Evolutionary conservation across 2,888 invertebrate genomes (phyloP).

Genomic region (Rhagonycha lutea): DNA sequence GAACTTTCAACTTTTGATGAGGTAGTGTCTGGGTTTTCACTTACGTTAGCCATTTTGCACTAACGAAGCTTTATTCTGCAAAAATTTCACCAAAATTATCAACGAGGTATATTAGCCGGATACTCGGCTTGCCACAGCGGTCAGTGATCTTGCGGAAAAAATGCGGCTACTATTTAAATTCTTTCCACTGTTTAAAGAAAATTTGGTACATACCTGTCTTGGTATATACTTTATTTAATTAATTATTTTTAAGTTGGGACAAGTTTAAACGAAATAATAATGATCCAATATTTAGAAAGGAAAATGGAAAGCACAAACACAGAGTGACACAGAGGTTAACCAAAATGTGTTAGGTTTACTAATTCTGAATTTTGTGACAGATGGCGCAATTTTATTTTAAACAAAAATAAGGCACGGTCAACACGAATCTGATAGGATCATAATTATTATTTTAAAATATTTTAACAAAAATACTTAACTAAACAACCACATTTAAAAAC

Average conservation of each 20-base stretch:
- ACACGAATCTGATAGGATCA: not conserved
- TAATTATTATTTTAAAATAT: too few species aligned
- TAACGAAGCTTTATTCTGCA: not conserved
- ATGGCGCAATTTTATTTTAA: not conserved
- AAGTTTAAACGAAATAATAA: not conserved
- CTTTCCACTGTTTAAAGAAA: not conserved
- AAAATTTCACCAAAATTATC: not conserved
- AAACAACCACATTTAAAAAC: too few species aligned
- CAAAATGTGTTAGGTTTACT: not conserved
- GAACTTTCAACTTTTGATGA: slow-evolving; percentile 32
- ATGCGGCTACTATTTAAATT: not conserved
- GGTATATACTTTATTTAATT: not conserved
- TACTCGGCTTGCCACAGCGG: not conserved
- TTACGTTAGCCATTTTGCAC: slow-evolving; percentile 3
- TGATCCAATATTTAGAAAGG: not conserved
- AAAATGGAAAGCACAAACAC: not conserved
- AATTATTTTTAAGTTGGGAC: not conserved
- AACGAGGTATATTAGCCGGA: not conserved
- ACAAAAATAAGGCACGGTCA: not conserved
- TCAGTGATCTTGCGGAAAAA: not conserved
- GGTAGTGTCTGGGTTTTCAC: slow-evolving; percentile 31
- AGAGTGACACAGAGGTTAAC: not conserved
- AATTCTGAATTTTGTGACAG: not conserved
- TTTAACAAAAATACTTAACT: too few species aligned
- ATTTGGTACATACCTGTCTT: not conserved